Percentiles rank a stretch among this genome's conserved stretches.
Conservation (phyloP, 2,888 invertebrate genomes). For the Lepidochrysops patricia region DNA sequence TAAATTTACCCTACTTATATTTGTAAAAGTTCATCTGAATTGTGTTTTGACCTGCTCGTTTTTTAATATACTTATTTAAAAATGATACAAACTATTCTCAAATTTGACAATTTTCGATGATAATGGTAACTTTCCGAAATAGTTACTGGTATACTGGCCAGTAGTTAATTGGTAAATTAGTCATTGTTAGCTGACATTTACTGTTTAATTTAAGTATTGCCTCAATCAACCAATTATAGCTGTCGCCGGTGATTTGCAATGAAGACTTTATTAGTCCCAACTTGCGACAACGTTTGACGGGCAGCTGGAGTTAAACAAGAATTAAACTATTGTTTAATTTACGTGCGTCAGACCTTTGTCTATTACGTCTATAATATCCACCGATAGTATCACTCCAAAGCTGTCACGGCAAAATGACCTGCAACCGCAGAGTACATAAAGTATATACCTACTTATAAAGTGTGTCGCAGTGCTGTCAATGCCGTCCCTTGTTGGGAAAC, state of each 20-base stretch:
- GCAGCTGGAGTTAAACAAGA: background rate
- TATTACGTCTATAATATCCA: background rate
- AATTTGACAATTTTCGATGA: no score
- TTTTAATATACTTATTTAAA: no score
- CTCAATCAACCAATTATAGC: background rate
- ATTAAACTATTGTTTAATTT: background rate
- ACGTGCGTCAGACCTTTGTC: constrained; percentile 5
- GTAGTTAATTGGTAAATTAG: no score
- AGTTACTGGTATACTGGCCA: no score
- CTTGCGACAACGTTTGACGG: background rate
- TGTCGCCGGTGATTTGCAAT: background rate
- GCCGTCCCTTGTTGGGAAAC: constrained; percentile 66
- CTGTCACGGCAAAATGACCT: background rate
- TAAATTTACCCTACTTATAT: no score
- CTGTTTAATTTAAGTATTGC: background rate
- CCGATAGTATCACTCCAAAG: no score
- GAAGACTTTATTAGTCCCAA: background rate
- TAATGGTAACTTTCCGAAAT: no score
- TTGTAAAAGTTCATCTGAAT: no score
- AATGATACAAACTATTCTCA: no score
- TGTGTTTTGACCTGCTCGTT: no score
- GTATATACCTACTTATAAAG: constrained; percentile 25
- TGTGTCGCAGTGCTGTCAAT: constrained; percentile 67
- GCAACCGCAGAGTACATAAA: background rate
- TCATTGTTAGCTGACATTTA: background rate